Evolutionary conservation across 1,140 invertebrate species (phyloP), one percentile per base, ranked within the genome.

Genomic region (Tenebrio molitor): DNA sequence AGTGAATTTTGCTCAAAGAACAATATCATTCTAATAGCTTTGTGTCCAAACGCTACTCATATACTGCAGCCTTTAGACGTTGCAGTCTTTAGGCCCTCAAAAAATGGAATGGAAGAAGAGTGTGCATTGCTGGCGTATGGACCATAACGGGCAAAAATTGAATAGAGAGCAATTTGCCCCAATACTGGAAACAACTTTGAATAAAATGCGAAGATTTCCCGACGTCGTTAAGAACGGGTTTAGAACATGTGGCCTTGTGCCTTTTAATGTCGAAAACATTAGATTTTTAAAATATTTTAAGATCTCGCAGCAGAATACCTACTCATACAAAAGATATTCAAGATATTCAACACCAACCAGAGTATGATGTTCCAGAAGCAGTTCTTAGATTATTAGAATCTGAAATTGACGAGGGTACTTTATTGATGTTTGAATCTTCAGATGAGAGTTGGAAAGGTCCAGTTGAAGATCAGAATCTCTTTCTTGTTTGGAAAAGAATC

Each of bases 1-100:
- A 81, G 76, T 19, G 71, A 82, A 12, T 83, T 84, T 73, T 86
- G 84, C 66, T 50, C 23, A 1, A 74, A 81, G 64, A 83, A 84
- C 53, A 64, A 65, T 17, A 85, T 86, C 14, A 69, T 81, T 14
- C 68, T 85, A 17, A 65, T 85, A 6, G 78, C 80, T 5, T 69
- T 86, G 1, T 80, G 78, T 29, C 83, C 83, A 12, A 72, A 75
- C 21, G 17, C 66, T n/a, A 75, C 74, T 6, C 70, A 75, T 36
- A 34, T 75, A 5, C 39, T 72, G 7, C 74, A 75, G 33, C 74
- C 74, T 12, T 12, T 63, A 21, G 74, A 75, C 41, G 74, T 72
- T 16, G 70, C 19, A 6, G 34, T 69, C 25, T 72, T 72, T 65
- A 6, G 33, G 3, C 64, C 74, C 14, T n/a, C 21, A 72, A 10